phyloP scores from a whole-genome alignment of 2,888 invertebrate species.

The Cabera pusaria region DNA sequence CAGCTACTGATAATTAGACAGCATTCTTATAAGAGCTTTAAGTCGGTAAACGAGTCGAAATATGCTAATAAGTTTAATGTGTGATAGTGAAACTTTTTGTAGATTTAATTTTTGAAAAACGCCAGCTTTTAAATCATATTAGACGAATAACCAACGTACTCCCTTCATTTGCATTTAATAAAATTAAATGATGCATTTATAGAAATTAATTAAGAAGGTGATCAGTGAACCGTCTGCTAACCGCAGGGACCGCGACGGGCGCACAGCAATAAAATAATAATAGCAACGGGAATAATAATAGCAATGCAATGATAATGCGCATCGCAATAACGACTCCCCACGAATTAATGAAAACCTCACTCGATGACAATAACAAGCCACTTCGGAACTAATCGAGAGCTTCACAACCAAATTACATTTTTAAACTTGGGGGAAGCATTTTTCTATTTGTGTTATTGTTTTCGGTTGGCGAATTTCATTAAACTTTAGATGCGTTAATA shows the following conservation, averaged over 20 bases:
- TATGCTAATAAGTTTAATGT: conserved; percentile 24
- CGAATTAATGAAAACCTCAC: conserved; percentile 79
- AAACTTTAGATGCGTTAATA: too few relatives aligned
- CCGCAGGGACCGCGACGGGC: conserved; percentile 42
- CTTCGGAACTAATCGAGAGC: conserved; percentile 74
- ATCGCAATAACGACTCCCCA: conserved; percentile 67
- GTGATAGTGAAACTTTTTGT: conserved; percentile 17
- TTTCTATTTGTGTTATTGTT: conserved; percentile 36
- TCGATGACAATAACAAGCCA: conserved; percentile 73
- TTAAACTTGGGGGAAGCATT: conserved; percentile 47
- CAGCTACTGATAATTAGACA: conserved; percentile 76
- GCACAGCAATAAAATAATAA: conserved; percentile 34
- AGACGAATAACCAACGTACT: conserved; percentile 54
- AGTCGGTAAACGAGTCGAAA: conserved; percentile 32
- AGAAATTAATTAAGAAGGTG: conserved; percentile 81
- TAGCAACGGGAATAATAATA: conserved; percentile 50
- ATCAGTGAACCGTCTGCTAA: conserved; percentile 73
- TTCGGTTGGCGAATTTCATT: conserved; percentile 25
- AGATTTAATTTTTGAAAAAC: conserved; percentile 34
- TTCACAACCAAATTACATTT: conserved; percentile 65
- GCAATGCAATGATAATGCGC: conserved; percentile 67
- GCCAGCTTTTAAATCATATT: conserved; percentile 47
- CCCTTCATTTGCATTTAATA: conserved; percentile 81
- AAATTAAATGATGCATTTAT: conserved; percentile 83
- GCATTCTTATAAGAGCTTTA: conserved; percentile 59